Percentiles rank a stretch among this genome's conserved stretches.
These are phyloP conservation scores for Cantharis nigra DNA, from an alignment of 2,888 invertebrate genomes.

Conservation along the genomic window DNA sequence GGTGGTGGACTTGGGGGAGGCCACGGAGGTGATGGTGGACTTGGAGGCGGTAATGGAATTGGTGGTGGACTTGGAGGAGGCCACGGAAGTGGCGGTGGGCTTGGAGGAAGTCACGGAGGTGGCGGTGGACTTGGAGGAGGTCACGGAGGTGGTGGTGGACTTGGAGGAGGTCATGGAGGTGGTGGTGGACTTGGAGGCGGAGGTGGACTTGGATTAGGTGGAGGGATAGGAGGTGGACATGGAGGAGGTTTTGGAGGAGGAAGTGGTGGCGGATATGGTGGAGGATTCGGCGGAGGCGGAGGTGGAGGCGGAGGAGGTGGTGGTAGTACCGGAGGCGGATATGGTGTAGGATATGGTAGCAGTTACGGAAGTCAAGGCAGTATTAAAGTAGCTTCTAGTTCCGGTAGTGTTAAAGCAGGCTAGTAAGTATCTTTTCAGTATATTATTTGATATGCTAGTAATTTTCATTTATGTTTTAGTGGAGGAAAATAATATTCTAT, in stretches of 20 bases:
- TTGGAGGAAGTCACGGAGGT: background rate
- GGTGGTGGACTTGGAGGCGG: background rate
- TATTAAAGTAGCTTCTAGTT: background rate
- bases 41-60: background rate
- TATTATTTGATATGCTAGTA: background rate
- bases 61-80: background rate
- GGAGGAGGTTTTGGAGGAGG: background rate
- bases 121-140: background rate
- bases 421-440: constrained; percentile 3
- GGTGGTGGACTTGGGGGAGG: background rate
- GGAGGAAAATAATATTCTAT: background rate
- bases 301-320: too few relatives aligned
- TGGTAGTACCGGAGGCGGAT: background rate
- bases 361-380: constrained; percentile 2
- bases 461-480: background rate
- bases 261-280: background rate
- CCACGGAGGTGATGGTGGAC: background rate
- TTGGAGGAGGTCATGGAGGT: background rate
- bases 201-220: background rate
- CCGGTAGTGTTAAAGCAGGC: background rate
- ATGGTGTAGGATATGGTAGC: constrained; percentile 2
- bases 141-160: background rate
- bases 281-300: background rate
- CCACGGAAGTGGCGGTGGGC: background rate
- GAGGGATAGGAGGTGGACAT: background rate